Conservation (phyloP, 2,888 invertebrate genomes). For the Cerceris ruficornis region DNA sequence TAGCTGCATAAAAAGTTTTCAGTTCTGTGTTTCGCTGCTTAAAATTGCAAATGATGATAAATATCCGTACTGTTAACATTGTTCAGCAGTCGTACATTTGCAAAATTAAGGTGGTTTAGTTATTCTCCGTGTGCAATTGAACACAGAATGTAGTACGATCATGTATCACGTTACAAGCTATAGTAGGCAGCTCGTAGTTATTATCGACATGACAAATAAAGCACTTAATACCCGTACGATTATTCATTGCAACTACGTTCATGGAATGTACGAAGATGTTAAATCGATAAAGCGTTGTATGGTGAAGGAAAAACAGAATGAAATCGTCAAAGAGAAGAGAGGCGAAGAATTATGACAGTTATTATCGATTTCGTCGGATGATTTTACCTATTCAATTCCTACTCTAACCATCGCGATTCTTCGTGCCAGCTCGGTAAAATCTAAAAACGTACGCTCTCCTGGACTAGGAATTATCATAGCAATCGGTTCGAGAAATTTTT, state of each 20-base stretch:
- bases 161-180: constrained; percentile 54
- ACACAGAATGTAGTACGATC: constrained; percentile 51
- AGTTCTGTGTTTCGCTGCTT: too few species aligned
- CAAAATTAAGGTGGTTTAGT: too few species aligned
- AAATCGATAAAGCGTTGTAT: constrained; percentile 54
- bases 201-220: constrained; percentile 64
- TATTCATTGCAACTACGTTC: constrained; percentile 53
- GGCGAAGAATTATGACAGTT: constrained; percentile 54
- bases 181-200: constrained; percentile 29
- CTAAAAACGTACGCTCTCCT: not conserved
- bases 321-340: not conserved
- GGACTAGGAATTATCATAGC: too few species aligned
- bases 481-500: too few species aligned
- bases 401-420: constrained; percentile 7
- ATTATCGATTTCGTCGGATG: constrained; percentile 58
- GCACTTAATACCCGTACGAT: constrained; percentile 50
- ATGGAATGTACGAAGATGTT: constrained; percentile 53
- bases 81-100: too few species aligned
- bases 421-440: constrained; percentile 5
- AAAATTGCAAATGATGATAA: too few species aligned
- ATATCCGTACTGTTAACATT: too few species aligned
- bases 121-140: too few species aligned
- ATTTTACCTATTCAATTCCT: constrained; percentile 31
- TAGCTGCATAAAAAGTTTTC: too few species aligned
- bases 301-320: constrained; percentile 28